Percentiles rank a stretch among this genome's conserved stretches.
These are phyloP conservation scores for Oryzias sinensis DNA, from an alignment of 2,797 vertebrate genomes.

Conservation along the genomic window DNA sequence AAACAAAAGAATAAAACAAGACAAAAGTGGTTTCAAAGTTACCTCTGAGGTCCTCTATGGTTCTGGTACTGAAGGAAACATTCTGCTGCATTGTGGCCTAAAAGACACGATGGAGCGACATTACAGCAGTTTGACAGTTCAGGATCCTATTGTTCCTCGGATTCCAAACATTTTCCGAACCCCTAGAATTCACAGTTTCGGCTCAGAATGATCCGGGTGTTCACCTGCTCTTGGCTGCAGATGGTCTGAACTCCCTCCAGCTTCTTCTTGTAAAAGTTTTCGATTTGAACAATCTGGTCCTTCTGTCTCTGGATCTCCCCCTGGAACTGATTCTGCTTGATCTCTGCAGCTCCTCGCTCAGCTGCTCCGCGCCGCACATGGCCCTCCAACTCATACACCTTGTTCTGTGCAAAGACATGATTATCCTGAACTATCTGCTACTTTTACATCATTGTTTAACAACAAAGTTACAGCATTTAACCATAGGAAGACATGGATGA, in stretches of 20 bases:
- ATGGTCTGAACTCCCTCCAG: conserved; percentile 79
- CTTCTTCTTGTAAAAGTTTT: conserved; percentile 83
- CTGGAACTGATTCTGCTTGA: conserved; percentile 87
- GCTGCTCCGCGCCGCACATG: conserved; percentile 79
- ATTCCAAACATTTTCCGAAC: too few species aligned
- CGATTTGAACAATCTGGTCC: conserved; percentile 83
- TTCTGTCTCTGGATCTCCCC: conserved; percentile 83
- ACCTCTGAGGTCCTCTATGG: conserved; percentile 76
- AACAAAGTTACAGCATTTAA: background rate
- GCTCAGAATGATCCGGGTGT: background rate
- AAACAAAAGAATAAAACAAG: background rate
- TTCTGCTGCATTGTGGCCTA: conserved; percentile 72
- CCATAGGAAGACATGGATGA: too few species aligned
- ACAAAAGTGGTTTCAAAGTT: conserved; percentile 3
- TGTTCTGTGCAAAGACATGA: conserved; percentile 69
- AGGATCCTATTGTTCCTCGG: too few species aligned
- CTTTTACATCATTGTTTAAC: background rate
- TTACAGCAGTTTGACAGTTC: background rate
- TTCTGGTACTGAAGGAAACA: conserved; percentile 71
- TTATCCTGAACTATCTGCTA: background rate
- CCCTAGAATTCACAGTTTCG: background rate
- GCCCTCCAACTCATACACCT: conserved; percentile 85
- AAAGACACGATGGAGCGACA: conserved; percentile 3
- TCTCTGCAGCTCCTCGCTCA: conserved; percentile 82
- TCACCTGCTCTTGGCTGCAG: conserved; percentile 86